These are phyloP conservation scores for Heliconius erato DNA, from an alignment of 2,888 invertebrate genomes.

Conservation along the genomic window DNA sequence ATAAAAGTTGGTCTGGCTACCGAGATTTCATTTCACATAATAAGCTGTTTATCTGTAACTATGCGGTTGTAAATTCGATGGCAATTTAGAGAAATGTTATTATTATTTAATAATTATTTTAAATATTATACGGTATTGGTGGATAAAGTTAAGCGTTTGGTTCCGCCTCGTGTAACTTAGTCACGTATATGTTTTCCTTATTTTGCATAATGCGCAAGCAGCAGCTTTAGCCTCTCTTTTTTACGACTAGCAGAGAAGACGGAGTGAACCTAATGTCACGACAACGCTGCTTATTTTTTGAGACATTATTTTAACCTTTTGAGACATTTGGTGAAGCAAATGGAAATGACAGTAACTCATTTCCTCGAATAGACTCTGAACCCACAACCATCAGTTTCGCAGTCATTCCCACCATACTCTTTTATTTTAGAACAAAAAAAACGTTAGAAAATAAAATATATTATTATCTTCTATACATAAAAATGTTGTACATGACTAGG, in stretches of 20 bases:
- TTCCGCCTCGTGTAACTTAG: neutral
- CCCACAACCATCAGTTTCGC: no score
- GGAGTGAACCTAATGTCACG: neutral
- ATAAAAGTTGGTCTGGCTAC: no score
- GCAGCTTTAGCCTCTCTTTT: neutral
- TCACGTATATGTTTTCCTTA: neutral
- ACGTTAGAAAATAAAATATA: neutral
- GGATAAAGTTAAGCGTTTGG: no score
- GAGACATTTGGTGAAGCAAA: neutral
- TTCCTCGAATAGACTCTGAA: no score
- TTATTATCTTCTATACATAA: neutral
- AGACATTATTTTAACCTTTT: neutral
- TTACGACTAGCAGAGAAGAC: neutral
- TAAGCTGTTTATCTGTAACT: no score
- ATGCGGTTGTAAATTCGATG: no score
- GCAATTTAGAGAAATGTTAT: neutral
- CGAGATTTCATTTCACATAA: neutral
- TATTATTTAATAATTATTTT: neutral
- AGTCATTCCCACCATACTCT: neutral
- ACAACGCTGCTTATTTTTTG: neutral
- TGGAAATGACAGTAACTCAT: no score
- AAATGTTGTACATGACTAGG: constrained; percentile 20
- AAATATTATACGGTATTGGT: neutral
- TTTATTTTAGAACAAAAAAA: neutral
- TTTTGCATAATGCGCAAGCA: neutral